These are phyloP conservation scores for Antennarius striatus DNA, from an alignment of 2,113 vertebrate genomes.

Conservation along the genomic window DNA sequence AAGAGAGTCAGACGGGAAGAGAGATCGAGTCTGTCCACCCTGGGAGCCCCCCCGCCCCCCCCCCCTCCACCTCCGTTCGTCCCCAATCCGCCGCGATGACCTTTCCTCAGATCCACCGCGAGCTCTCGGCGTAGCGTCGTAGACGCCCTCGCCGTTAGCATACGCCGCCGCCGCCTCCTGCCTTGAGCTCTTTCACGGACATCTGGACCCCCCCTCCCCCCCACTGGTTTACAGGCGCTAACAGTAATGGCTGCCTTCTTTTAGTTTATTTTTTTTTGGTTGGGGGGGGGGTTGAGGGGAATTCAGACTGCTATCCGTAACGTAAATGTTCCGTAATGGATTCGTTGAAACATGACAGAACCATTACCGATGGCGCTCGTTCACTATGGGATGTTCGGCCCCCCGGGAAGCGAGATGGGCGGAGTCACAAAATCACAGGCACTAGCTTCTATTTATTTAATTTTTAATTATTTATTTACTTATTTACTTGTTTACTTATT, in stretches of 20 bases:
- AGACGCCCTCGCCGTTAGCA: constrained; percentile 56
- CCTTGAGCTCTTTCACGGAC: neutral
- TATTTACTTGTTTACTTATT: too few relatives aligned
- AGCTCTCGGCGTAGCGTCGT: constrained; percentile 53
- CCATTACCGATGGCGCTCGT: neutral
- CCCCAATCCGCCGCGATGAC: constrained; percentile 68
- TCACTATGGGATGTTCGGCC: neutral
- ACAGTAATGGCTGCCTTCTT: neutral
- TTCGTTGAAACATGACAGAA: neutral
- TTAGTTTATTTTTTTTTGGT: too few relatives aligned
- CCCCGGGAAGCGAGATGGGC: fast-evolving
- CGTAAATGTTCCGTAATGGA: neutral
- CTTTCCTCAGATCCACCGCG: constrained; percentile 66
- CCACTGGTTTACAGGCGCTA: constrained; percentile 10
- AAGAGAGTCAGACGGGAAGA: too few relatives aligned
- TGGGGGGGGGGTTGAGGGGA: neutral
- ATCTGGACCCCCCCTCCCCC: neutral
- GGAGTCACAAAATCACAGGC: too few relatives aligned
- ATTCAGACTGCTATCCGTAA: neutral
- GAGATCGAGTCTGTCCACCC: neutral
- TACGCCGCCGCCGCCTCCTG: constrained; percentile 35
- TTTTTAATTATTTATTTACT: too few relatives aligned
- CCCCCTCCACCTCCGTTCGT: neutral
- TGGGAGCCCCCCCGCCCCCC: constrained; percentile 52
- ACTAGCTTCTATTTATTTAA: neutral